These are phyloP conservation scores for Platysternon megacephalum DNA, from an alignment of 2,113 vertebrate genomes.

Conservation along the genomic window DNA sequence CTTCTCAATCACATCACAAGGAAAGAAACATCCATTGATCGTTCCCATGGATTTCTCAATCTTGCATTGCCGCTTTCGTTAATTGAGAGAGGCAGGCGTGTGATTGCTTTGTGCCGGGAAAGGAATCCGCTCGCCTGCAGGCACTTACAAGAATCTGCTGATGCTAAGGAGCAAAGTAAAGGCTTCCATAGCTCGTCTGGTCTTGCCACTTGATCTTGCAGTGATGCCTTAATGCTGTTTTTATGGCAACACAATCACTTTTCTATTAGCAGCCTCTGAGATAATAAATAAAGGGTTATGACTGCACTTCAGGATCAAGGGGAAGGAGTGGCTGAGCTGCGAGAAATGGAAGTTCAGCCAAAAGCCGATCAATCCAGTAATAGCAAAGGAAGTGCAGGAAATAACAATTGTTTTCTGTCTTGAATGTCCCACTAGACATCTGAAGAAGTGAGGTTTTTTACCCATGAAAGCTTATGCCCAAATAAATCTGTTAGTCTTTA, in stretches of 20 bases:
- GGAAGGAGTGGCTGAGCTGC: neutral
- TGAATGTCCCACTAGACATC: neutral
- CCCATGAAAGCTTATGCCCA: too few relatives aligned
- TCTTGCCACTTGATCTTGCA: neutral
- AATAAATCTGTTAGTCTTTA: too few relatives aligned
- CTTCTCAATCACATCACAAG: neutral
- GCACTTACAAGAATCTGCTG: neutral
- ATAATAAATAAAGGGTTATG: neutral
- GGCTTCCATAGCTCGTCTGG: rapidly evolving
- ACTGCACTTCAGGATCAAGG: neutral
- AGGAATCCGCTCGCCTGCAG: neutral
- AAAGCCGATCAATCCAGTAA: neutral
- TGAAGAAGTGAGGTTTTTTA: too few relatives aligned
- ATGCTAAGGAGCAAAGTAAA: neutral
- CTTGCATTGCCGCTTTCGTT: neutral
- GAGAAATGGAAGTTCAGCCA: neutral
- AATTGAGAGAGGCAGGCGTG: neutral
- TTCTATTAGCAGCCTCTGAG: neutral
- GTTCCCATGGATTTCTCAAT: neutral
- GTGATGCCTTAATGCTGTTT: neutral
- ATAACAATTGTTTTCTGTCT: neutral
- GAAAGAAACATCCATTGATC: neutral
- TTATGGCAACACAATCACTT: neutral
- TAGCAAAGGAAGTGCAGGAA: neutral
- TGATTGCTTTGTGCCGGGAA: neutral